These are phyloP conservation scores for Stenopsyche tienmushanensis DNA, from an alignment of 1,140 invertebrate species.

Conservation along the genomic window DNA sequence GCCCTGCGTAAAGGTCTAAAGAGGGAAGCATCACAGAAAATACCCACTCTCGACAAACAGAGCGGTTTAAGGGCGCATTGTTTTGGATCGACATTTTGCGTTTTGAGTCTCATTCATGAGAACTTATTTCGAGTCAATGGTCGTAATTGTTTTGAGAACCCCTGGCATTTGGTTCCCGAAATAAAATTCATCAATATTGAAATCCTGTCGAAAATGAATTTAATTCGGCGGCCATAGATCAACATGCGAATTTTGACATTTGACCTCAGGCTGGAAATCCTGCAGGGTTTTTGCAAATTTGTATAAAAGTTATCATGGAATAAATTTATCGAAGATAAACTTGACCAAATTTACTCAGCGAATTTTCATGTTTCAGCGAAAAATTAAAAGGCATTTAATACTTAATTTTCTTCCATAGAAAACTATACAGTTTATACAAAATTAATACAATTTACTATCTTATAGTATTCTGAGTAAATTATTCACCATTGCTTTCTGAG, in stretches of 20 bases:
- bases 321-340: slow-evolving; percentile 18
- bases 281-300: neutral
- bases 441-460: too few species aligned
- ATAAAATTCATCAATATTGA: too few species aligned
- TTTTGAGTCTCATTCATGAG: neutral
- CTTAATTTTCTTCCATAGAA: too few species aligned
- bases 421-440: too few species aligned
- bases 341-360: neutral
- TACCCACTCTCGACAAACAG: neutral
- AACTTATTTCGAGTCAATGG: neutral
- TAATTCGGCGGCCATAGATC: too few species aligned
- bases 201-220: too few species aligned
- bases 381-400: too few species aligned
- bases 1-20: too few species aligned
- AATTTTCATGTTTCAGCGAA: slow-evolving; percentile 1
- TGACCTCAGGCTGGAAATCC: too few species aligned
- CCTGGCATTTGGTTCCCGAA: neutral
- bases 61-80: neutral
- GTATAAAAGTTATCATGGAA: slow-evolving; percentile 12
- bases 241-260: too few species aligned
- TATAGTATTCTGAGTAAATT: too few species aligned
- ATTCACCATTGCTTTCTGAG: too few species aligned
- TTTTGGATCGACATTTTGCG: neutral
- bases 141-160: neutral
- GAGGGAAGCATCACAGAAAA: neutral